These are phyloP conservation scores for Vultur gryphus DNA, from an alignment of 2,797 vertebrate genomes.

Conservation along the genomic window DNA sequence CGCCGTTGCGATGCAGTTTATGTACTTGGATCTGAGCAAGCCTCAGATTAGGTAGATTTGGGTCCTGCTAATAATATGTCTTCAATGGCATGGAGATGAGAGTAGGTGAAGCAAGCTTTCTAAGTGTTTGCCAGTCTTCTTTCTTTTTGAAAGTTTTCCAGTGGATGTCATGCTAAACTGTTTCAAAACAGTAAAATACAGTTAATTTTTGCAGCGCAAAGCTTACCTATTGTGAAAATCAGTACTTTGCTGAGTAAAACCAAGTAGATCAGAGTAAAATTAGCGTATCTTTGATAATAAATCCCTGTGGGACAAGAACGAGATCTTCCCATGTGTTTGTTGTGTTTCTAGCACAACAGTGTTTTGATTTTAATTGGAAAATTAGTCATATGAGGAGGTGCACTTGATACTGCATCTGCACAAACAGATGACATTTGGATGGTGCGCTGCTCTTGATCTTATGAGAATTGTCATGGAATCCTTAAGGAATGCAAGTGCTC, in stretches of 20 bases:
- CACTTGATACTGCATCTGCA: conserved; percentile 24
- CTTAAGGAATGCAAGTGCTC: background rate
- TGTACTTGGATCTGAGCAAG: background rate
- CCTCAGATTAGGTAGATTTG: background rate
- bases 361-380: conserved; percentile 30
- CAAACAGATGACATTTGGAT: conserved; percentile 10
- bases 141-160: background rate
- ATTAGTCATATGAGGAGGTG: background rate
- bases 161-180: background rate
- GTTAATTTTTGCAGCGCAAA: background rate
- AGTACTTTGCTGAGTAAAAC: background rate
- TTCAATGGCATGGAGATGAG: background rate
- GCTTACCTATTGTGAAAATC: background rate
- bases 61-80: background rate
- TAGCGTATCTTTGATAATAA: background rate
- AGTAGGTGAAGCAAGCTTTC: background rate
- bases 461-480: background rate
- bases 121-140: background rate
- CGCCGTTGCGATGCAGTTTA: background rate
- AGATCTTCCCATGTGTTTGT: background rate
- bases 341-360: background rate
- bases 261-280: background rate
- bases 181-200: background rate
- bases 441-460: background rate
- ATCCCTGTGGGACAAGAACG: background rate